Evolutionary conservation across 1,140 invertebrate species (phyloP).

Genomic region (Maniola jurtina): DNA sequence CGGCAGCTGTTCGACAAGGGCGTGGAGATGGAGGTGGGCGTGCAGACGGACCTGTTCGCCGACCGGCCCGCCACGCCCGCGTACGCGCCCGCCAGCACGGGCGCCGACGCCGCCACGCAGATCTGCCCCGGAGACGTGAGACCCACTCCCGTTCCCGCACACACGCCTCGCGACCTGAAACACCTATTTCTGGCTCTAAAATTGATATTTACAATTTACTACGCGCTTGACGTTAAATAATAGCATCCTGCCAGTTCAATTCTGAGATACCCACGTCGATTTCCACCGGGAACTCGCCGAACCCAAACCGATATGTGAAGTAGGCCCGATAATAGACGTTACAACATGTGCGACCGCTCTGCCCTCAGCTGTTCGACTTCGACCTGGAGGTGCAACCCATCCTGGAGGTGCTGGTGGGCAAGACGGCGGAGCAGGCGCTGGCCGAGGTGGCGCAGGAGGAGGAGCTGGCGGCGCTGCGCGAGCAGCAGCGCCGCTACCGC

Average conservation of each 20-base stretch:
- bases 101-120: conserved; percentile 89
- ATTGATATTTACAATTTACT: too few species aligned
- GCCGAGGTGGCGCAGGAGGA: conserved; percentile 91
- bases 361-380: conserved; percentile 88
- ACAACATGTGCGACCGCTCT: too few species aligned
- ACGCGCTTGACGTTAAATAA: too few species aligned
- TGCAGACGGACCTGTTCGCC: conserved; percentile 92
- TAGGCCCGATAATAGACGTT: too few species aligned
- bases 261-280: too few species aligned
- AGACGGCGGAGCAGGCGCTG: conserved; percentile 92
- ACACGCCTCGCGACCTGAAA: too few species aligned
- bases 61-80: conserved; percentile 87
- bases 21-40: conserved; percentile 85
- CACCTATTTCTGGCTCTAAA: too few species aligned
- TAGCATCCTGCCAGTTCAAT: too few species aligned
- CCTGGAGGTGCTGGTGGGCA: conserved; percentile 91
- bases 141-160: conserved; percentile 17
- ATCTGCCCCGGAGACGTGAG: conserved; percentile 92
- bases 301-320: too few species aligned
- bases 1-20: conserved; percentile 84
- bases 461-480: conserved; percentile 84
- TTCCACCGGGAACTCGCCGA: too few species aligned
- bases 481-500: conserved; percentile 87
- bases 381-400: conserved; percentile 93
- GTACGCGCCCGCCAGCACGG: conserved; percentile 88